phyloP scores from a whole-genome alignment of 2,113 vertebrate species.

The Panurus biarmicus region DNA sequence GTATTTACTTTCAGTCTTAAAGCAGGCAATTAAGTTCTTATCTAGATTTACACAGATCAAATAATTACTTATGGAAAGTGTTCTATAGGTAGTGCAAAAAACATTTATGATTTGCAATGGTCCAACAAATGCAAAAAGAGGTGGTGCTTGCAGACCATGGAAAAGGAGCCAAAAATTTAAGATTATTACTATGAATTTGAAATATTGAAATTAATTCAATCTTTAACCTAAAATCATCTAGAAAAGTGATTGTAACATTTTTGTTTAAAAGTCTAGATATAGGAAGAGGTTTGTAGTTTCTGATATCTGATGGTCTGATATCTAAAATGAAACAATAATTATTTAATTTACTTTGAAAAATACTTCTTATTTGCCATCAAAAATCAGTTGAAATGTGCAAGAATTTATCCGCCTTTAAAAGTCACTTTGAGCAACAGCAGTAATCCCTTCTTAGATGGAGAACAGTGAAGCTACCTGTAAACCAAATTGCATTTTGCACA shows the following conservation, averaged over 20 bases:
- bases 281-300: not conserved
- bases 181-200: not conserved
- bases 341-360: not conserved
- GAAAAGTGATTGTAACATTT: not conserved
- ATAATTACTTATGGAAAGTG: not conserved
- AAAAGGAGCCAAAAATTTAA: not conserved
- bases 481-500: constrained; percentile 41
- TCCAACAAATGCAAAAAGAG: not conserved
- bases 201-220: not conserved
- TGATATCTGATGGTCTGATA: not conserved
- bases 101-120: not conserved
- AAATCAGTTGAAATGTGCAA: not conserved
- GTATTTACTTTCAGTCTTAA: constrained; percentile 6
- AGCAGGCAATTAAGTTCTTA: constrained; percentile 20
- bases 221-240: not conserved
- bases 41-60: constrained; percentile 5
- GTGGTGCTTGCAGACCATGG: not conserved
- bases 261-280: not conserved
- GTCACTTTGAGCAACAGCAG: not conserved
- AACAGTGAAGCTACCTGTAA: constrained; percentile 24
- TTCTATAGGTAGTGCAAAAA: not conserved
- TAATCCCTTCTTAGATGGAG: constrained; percentile 6
- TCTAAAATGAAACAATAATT: not conserved
- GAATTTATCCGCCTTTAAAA: constrained; percentile 4
- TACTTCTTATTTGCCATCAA: not conserved